Percentiles rank a stretch among this genome's conserved stretches.
Conservation (phyloP, 64 coral and sea anemone species). For the Stichodactyla helianthus region DNA sequence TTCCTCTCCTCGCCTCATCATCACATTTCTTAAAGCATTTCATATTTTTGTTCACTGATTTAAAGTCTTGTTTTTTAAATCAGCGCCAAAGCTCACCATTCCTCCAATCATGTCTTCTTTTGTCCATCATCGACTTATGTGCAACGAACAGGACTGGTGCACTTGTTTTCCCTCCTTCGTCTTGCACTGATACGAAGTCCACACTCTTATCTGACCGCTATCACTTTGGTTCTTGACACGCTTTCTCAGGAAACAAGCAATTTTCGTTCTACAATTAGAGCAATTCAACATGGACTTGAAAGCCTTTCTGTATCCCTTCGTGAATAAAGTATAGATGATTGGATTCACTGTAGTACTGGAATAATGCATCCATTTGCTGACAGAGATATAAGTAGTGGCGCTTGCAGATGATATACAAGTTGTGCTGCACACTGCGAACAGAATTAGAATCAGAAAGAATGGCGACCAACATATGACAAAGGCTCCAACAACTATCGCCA, state of each 20-base stretch:
- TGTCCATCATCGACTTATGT: neutral
- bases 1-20: too few species aligned
- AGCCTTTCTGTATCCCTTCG: slow-evolving; percentile 50
- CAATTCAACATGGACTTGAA: slow-evolving; percentile 51
- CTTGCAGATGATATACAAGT: slow-evolving; percentile 2
- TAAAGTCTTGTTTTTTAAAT: too few species aligned
- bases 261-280: neutral
- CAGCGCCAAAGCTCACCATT: too few species aligned
- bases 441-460: slow-evolving; percentile 61
- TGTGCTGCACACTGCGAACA: slow-evolving; percentile 49
- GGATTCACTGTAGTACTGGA: slow-evolving; percentile 70
- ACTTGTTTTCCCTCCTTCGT: neutral
- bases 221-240: neutral
- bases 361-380: slow-evolving; percentile 84
- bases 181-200: neutral
- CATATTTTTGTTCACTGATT: too few species aligned
- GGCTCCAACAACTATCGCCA: slow-evolving; percentile 65
- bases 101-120: neutral
- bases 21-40: too few species aligned
- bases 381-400: neutral
- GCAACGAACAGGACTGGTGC: neutral
- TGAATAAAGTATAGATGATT: slow-evolving; percentile 72
- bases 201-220: neutral
- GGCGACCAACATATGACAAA: slow-evolving; percentile 83
- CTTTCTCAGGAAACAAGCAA: neutral